A percentile compares a stretch with the other conserved stretches of the same genome.
phyloP scores from a whole-genome alignment of 2,113 vertebrate species.

The Ceratotherium simum region DNA sequence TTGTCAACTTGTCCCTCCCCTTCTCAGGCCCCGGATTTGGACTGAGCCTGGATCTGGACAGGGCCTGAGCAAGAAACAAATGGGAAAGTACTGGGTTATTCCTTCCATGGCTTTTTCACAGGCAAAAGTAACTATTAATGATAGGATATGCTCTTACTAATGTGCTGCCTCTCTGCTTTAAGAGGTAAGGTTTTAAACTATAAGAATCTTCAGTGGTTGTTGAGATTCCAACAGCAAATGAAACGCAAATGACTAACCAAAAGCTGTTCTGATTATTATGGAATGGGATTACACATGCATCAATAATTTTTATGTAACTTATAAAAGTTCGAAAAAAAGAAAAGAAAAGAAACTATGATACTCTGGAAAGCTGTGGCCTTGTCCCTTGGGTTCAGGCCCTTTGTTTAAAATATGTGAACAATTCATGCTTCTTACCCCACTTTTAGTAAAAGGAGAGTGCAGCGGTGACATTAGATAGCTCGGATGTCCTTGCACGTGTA shows the following conservation, averaged over 20 bases:
- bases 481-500: not conserved
- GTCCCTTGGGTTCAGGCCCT: not conserved
- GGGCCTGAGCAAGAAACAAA: not conserved
- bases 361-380: not conserved
- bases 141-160: not conserved
- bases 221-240: not conserved
- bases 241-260: not conserved
- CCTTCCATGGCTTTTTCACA: not conserved
- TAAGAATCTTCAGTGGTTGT: not conserved
- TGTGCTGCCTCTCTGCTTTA: not conserved
- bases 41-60: not conserved
- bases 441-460: not conserved
- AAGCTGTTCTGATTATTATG: not conserved
- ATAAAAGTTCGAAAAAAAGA: not conserved
- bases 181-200: not conserved
- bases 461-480: not conserved
- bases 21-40: not conserved
- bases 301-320: not conserved
- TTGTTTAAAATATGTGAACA: not conserved
- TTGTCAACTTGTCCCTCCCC: not conserved
- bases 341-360: not conserved
- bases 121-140: not conserved
- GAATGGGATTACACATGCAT: not conserved
- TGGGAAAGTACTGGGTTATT: not conserved
- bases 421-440: not conserved